Percentiles rank a stretch among this genome's conserved stretches.
phyloP scores from a whole-genome alignment of 2,888 invertebrate genomes.

The Agrotis ipsilon region DNA sequence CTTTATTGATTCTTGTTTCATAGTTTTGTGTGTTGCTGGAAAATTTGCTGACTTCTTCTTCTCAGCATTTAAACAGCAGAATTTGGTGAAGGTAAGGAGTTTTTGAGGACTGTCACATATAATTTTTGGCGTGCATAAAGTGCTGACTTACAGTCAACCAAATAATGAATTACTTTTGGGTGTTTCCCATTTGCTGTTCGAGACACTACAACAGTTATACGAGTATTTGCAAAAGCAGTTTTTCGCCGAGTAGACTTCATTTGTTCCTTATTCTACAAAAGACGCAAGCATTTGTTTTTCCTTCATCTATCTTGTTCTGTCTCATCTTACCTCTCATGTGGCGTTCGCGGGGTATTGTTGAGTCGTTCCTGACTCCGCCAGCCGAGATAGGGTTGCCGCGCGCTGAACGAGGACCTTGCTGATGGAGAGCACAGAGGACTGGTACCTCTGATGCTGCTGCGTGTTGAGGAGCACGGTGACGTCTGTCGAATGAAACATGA shows the following conservation, averaged over 20 bases:
- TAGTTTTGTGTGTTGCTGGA: no score
- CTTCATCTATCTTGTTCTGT: not conserved
- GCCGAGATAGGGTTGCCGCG: conserved; percentile 97
- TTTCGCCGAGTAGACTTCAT: not conserved
- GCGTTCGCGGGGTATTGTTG: conserved; percentile 95
- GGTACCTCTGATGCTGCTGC: conserved; percentile 93
- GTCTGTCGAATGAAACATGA: conserved; percentile 84
- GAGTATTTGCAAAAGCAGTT: not conserved
- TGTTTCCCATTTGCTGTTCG: not conserved
- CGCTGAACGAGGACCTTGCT: conserved; percentile 94
- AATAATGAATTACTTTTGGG: no score
- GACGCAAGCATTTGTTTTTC: not conserved
- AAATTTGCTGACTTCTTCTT: no score
- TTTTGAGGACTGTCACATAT: no score
- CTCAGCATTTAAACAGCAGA: no score
- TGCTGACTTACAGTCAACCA: no score
- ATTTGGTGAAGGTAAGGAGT: no score
- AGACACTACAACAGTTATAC: not conserved
- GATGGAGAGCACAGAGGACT: conserved; percentile 93
- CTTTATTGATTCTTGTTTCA: no score
- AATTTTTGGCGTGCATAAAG: no score
- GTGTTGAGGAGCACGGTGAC: conserved; percentile 94
- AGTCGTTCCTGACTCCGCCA: conserved; percentile 97
- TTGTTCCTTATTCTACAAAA: not conserved
- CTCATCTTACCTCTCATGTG: conserved; percentile 93